Percentiles rank a stretch among this genome's conserved stretches.
phyloP scores from a whole-genome alignment of 2,888 invertebrate species.

The Orthosia gracilis region DNA sequence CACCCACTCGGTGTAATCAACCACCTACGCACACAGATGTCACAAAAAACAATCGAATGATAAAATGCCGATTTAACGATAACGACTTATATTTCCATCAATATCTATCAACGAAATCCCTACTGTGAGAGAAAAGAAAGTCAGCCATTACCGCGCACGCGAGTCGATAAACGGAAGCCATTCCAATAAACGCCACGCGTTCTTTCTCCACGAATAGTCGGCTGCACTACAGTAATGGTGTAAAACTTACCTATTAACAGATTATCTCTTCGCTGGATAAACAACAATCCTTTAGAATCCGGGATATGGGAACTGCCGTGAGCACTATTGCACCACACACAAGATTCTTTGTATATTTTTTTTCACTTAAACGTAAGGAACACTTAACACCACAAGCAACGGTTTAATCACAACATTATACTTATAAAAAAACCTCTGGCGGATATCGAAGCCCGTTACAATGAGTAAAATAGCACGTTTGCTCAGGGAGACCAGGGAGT shows the following conservation, averaged over 20 bases:
- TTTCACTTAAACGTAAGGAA: slow-evolving; percentile 83
- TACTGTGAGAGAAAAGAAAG: slow-evolving; percentile 82
- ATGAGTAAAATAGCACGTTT: slow-evolving; percentile 86
- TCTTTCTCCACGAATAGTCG: slow-evolving; percentile 61
- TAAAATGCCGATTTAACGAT: slow-evolving; percentile 59
- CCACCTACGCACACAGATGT: slow-evolving; percentile 65
- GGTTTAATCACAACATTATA: slow-evolving; percentile 87
- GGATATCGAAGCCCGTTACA: slow-evolving; percentile 85
- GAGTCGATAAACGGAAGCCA: slow-evolving; percentile 90
- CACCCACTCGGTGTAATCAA: slow-evolving; percentile 77
- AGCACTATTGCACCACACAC: slow-evolving; percentile 89
- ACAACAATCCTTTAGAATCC: slow-evolving; percentile 89
- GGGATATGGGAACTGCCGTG: slow-evolving; percentile 79
- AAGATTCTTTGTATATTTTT: slow-evolving; percentile 78
- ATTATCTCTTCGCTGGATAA: slow-evolving; percentile 78
- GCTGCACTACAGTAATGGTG: slow-evolving; percentile 59
- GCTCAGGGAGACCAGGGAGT: slow-evolving; percentile 83
- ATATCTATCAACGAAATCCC: slow-evolving; percentile 72
- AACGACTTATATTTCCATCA: slow-evolving; percentile 60
- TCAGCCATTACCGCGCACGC: slow-evolving; percentile 91
- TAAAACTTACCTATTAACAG: slow-evolving; percentile 82
- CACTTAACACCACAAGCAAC: slow-evolving; percentile 87
- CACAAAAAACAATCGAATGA: slow-evolving; percentile 72
- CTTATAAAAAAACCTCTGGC: slow-evolving; percentile 83
- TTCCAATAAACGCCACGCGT: slow-evolving; percentile 86